A percentile compares a stretch with the other conserved stretches of the same genome.
phyloP scores from a whole-genome alignment of 2,113 vertebrate genomes.

The Chionomys nivalis region DNA sequence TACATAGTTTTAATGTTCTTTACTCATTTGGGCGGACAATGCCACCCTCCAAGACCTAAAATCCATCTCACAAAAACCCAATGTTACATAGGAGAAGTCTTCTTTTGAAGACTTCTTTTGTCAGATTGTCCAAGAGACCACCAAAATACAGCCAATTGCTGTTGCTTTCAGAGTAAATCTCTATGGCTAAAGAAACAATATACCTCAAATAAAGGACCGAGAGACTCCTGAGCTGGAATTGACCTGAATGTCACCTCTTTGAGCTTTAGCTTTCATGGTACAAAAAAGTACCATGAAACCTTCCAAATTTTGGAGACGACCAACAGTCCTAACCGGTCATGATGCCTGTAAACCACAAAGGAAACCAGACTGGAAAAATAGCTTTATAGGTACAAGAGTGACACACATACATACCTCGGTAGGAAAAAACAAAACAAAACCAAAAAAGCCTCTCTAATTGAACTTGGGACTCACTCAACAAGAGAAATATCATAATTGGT shows the following conservation, averaged over 20 bases:
- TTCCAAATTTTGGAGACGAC: neutral
- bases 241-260: neutral
- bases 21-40: neutral
- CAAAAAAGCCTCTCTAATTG: neutral
- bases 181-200: neutral
- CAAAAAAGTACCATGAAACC: neutral
- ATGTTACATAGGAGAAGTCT: neutral
- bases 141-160: neutral
- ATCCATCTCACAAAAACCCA: neutral
- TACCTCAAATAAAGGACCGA: neutral
- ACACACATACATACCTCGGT: neutral
- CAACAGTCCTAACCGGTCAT: neutral
- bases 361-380: neutral
- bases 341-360: neutral
- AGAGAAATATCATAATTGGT: neutral
- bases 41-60: neutral
- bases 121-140: neutral
- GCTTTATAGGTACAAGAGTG: neutral
- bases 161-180: neutral
- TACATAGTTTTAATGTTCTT: neutral
- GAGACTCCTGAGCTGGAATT: neutral
- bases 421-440: neutral
- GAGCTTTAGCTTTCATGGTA: neutral
- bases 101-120: neutral
- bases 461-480: neutral